A percentile compares a stretch with the other conserved stretches of the same genome.
These are phyloP conservation scores for Eulemur albifrons DNA, from an alignment of 2,797 vertebrate genomes.

Conservation along the genomic window DNA sequence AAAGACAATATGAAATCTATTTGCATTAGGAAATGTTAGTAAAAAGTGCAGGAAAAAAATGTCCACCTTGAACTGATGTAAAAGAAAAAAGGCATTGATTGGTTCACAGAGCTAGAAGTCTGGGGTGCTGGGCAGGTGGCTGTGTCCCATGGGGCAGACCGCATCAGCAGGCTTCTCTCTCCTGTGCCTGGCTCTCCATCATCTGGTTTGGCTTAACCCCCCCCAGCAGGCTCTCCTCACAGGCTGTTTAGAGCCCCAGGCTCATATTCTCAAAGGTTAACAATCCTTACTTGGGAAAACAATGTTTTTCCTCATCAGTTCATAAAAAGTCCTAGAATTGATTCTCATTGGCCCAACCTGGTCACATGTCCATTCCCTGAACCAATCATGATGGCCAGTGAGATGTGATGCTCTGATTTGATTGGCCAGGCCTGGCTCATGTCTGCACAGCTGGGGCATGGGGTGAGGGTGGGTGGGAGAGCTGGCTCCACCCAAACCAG, in stretches of 20 bases:
- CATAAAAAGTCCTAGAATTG: background rate
- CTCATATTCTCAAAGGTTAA: rapidly evolving
- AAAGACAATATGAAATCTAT: rapidly evolving
- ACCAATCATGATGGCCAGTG: background rate
- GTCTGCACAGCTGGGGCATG: background rate
- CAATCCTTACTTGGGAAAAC: background rate
- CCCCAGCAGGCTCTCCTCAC: rapidly evolving
- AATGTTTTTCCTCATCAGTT: background rate
- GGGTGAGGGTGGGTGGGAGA: rapidly evolving
- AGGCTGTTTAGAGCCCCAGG: background rate
- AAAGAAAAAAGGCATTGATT: too few relatives aligned
- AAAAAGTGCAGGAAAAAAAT: background rate
- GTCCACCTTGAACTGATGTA: background rate
- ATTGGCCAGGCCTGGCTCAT: background rate
- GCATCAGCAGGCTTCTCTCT: rapidly evolving
- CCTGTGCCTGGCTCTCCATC: rapidly evolving
- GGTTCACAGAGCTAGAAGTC: rapidly evolving
- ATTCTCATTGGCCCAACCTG: background rate
- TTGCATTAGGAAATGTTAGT: background rate
- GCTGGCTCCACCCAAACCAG: background rate
- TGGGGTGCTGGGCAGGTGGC: rapidly evolving
- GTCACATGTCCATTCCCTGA: background rate
- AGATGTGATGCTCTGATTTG: background rate
- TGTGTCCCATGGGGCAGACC: rapidly evolving
- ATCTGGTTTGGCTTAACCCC: rapidly evolving